Evolutionary conservation across 2,113 vertebrate genomes (phyloP).

Genomic region (Nothoprocta pentlandii): DNA sequence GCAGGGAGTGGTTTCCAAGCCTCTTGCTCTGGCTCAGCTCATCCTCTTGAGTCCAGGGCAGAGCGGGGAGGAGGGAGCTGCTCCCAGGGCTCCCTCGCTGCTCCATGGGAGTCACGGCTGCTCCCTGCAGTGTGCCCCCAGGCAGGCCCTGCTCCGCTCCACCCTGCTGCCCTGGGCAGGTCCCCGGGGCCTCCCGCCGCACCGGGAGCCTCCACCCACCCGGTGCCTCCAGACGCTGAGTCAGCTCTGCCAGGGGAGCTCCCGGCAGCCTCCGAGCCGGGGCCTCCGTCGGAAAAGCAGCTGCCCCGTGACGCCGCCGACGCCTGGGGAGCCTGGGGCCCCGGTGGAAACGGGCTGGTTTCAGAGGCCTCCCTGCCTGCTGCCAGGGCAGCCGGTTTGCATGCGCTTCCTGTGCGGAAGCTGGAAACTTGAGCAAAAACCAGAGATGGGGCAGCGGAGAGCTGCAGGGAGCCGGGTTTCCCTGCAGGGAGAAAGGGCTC

Average conservation of each 20-base stretch:
- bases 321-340: not conserved
- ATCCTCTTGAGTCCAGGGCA: fast-evolving
- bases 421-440: not conserved
- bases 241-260: conserved; percentile 1
- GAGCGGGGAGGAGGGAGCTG: not conserved
- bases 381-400: not conserved
- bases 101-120: fast-evolving
- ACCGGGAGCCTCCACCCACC: not conserved
- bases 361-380: not conserved
- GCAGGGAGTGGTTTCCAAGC: not conserved
- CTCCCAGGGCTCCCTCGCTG: not conserved
- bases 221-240: not conserved
- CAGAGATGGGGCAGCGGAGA: not conserved
- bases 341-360: not conserved
- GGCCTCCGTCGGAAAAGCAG: conserved; percentile 7
- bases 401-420: not conserved
- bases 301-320: not conserved
- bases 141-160: not conserved
- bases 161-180: not conserved
- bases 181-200: not conserved
- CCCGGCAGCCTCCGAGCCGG: not conserved
- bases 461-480: not conserved
- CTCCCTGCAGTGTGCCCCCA: fast-evolving
- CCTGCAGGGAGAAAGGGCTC: not conserved
- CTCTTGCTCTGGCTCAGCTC: not conserved